phyloP scores from a whole-genome alignment of 2,797 vertebrate species.

The Buphagus erythrorhynchus region DNA sequence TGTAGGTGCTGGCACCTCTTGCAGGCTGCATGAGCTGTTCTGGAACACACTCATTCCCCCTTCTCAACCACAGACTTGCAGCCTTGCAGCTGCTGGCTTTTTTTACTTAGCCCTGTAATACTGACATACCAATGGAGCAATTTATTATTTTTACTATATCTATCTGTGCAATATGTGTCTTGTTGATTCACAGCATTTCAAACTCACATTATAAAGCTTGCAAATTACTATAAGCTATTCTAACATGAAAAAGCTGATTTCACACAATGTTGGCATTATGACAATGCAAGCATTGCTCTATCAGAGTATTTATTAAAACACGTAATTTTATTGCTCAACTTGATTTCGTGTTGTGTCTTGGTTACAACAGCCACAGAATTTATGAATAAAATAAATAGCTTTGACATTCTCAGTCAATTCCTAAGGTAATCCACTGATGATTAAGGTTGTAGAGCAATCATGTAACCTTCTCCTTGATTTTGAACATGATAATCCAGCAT shows the following conservation, averaged over 20 bases:
- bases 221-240: slow-evolving; percentile 45
- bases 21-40: neutral
- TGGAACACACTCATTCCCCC: neutral
- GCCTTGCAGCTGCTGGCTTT: neutral
- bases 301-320: slow-evolving; percentile 44
- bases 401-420: slow-evolving; percentile 14
- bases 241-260: slow-evolving; percentile 53
- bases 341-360: slow-evolving; percentile 38
- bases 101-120: neutral
- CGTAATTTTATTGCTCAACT: slow-evolving; percentile 66
- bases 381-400: slow-evolving; percentile 48
- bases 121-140: neutral
- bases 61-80: neutral
- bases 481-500: slow-evolving; percentile 3
- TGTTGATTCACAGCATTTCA: slow-evolving; percentile 64
- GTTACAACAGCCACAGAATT: slow-evolving; percentile 63
- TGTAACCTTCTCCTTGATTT: slow-evolving; percentile 28
- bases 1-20: neutral
- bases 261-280: slow-evolving; percentile 26
- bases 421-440: neutral
- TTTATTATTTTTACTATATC: neutral
- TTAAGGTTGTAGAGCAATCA: neutral
- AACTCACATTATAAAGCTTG: slow-evolving; percentile 58
- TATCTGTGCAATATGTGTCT: neutral
- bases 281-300: slow-evolving; percentile 43